Base-by-base conservation (phyloP, 2,888 invertebrate genomes). In the Drosophila fungiperda region DNA sequence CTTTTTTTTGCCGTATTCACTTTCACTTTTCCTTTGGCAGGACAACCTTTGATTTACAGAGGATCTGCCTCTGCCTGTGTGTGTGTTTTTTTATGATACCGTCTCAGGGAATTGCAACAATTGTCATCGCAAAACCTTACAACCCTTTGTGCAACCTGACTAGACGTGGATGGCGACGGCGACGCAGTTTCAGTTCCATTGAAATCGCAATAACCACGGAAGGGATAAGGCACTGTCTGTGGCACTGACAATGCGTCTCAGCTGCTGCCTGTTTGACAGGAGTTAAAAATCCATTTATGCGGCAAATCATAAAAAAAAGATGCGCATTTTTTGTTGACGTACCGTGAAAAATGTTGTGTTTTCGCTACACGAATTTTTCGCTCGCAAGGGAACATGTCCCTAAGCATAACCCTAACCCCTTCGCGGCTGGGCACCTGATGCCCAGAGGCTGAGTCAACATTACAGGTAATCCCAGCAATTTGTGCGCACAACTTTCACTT, bases 91-190 rank as follows among this genome's bases (percentile, higher is more conserved):
- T 89, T 84, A 90, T 38, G 85, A 71, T 66, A 32, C 70, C 63
- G 62, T 70, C 71, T 70, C 79, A 76, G 74, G 83, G 64, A 87
- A 89, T 89, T 65, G 87, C 89, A 87, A 87, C 89, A 87, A 87
- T 89, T 89, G 88, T 73, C 83, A 73, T 62, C 70, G 61, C 76
- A 80, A 82, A 73, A 73, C 74, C 88, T 82, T 85, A 58, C 86
- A 88, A 88, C 87, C 87, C 87, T 88, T 88, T 89, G 88, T 74
- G 68, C 71, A 87, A 87, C 89, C 85, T 90, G 87, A 84, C 83
- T 40, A 65, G 68, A 55, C 67, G 29, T 15, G 29, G 32, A 45
- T 40, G 29, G 38, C 49, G 73, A 76, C 49, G 20, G 29, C 63
- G 72, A 59, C 77, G 70, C 65, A 55, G 73, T 76, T 66, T 61